Evolutionary conservation across 2,888 invertebrate genomes (phyloP), one percentile per base, ranked within the genome.

Genomic region (Epinotia ramella): DNA sequence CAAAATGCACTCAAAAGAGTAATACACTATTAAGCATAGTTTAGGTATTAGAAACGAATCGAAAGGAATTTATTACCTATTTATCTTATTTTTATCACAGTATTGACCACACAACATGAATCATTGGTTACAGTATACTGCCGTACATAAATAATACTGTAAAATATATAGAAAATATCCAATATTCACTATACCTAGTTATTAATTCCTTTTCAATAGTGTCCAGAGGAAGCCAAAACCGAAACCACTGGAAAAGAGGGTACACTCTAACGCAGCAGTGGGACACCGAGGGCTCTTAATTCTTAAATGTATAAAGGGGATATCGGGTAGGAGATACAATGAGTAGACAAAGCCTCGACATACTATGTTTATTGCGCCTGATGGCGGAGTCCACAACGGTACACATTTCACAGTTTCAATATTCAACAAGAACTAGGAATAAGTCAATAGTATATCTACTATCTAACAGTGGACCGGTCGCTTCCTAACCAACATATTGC

Each of bases 351-450:
- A 85, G 80, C 63, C 73, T 87, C 86, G 93, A 94, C 94, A 90
- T 93, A 89, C 93, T 93, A 93, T 92, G 91, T 84, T 87, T 87
- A 92, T 89, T 91, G 91, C 91, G 86, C 83, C 83, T 84, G 84
- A 84, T 87, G 85, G 88, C 89, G 84, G 86, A 88, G 81, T 87
- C 88, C 89, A 93, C 93, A 92, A 93, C 91, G 85, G 87, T 92
- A 92, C 92, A 95, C 92, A 90, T 90, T 86, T 91, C 88, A 91
- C 89, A 86, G 88, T 88, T 91, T 89, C 89, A 91, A 91, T 91
- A 89, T 89, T 93, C 93, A 94, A 94, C 94, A 94, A 94, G 91
- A 88, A 90, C 93, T 93, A 94, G 90, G 87, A 91, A 87, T 93
- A 93, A 89, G 91, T 92, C 89, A 91, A 92, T 92, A 91, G 85